Evolutionary conservation across 2,113 vertebrate genomes (phyloP).

Genomic region (Laticauda colubrina): DNA sequence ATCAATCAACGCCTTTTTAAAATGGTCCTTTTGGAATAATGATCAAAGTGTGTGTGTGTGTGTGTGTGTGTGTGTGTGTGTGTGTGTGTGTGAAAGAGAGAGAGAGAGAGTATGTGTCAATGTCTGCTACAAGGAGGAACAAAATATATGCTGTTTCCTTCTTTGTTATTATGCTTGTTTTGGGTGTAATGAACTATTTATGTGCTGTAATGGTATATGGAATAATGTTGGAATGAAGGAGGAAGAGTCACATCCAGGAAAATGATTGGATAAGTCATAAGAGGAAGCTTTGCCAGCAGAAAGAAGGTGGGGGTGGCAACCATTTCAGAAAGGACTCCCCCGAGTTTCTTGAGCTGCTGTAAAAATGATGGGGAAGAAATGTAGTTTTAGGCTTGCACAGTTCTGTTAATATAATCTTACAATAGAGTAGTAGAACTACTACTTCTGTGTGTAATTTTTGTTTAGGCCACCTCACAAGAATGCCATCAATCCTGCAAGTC

Average conservation of each 20-base stretch:
- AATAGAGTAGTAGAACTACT: neutral
- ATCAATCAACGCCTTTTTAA: neutral
- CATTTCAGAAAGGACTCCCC: neutral
- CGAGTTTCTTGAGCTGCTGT: neutral
- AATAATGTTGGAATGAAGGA: neutral
- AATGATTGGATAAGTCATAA: neutral
- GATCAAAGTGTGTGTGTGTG: neutral
- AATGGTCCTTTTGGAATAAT: constrained; percentile 1
- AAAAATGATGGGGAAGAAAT: neutral
- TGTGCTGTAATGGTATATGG: neutral
- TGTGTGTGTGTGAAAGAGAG: too few species aligned
- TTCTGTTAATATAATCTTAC: neutral
- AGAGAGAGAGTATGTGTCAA: neutral
- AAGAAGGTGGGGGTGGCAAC: neutral
- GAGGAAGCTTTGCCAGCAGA: neutral
- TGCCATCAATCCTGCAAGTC: neutral
- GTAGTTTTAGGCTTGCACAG: neutral
- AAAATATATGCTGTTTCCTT: neutral
- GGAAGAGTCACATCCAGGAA: neutral
- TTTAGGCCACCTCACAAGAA: neutral
- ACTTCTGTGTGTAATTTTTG: neutral
- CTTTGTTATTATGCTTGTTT: neutral
- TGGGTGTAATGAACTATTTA: neutral
- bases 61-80: neutral
- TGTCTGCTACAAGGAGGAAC: neutral